phyloP scores from a whole-genome alignment of 1,140 invertebrate species.

The Atta texana region DNA sequence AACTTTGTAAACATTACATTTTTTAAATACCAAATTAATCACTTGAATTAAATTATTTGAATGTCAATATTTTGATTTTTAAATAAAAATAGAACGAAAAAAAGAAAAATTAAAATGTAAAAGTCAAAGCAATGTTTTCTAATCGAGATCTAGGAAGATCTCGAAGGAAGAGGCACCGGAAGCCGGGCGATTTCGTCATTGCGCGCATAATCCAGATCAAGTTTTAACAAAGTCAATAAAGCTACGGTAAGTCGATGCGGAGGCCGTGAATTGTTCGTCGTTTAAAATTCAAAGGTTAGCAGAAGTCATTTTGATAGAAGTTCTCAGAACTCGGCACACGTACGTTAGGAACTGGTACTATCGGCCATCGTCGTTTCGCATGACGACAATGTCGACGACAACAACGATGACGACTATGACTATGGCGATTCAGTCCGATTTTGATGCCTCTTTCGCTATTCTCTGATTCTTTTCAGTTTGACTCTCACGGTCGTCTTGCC shows the following conservation, averaged over 20 bases:
- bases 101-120: neutral
- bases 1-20: slow-evolving; percentile 10
- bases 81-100: neutral
- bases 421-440: neutral
- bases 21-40: neutral
- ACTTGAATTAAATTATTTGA: neutral
- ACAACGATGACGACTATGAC: neutral
- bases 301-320: slow-evolving; percentile 28
- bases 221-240: slow-evolving; percentile 31
- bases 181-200: neutral
- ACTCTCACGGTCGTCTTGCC: slow-evolving; percentile 24
- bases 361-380: slow-evolving; percentile 18
- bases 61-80: neutral
- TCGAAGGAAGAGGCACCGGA: neutral
- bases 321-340: slow-evolving; percentile 47
- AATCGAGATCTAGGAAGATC: no score
- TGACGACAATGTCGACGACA: slow-evolving; percentile 16
- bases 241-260: neutral
- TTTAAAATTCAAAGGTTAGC: slow-evolving; percentile 60
- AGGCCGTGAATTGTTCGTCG: slow-evolving; percentile 1
- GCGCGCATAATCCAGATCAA: slow-evolving; percentile 2
- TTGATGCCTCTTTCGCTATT: neutral
- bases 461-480: slow-evolving; percentile 28
- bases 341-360: slow-evolving; percentile 10
- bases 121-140: neutral